Percentiles rank a stretch among this genome's conserved stretches.
Evolutionary conservation across 2,888 invertebrate species (phyloP).

Genomic region (Parasteatoda lunata): DNA sequence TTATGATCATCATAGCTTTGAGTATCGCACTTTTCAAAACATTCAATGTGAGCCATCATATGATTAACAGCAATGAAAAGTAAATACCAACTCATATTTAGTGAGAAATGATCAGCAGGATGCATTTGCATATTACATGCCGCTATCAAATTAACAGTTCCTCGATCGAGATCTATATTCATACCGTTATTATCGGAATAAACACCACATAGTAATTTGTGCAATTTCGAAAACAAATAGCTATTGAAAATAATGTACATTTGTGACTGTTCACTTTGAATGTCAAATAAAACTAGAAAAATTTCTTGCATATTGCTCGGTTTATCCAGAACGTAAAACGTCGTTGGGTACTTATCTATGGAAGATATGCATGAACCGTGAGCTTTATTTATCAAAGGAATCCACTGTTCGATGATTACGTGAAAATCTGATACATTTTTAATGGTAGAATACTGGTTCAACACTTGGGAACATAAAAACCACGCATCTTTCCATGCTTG

Average conservation of each 20-base stretch:
- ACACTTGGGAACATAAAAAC: conserved; percentile 27
- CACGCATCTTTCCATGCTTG: conserved; percentile 41
- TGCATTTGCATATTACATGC: conserved; percentile 4
- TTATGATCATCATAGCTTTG: conserved; percentile 26
- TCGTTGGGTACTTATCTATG: too few relatives aligned
- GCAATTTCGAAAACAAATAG: conserved; percentile 17
- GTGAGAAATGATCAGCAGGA: conserved; percentile 24
- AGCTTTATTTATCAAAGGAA: conserved; percentile 37
- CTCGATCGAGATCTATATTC: conserved; percentile 24
- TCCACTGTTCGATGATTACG: conserved; percentile 33
- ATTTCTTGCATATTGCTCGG: too few relatives aligned
- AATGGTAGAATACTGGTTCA: conserved; percentile 2
- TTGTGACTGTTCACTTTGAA: conserved; percentile 3
- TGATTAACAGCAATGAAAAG: conserved; percentile 26
- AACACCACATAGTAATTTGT: conserved; percentile 16
- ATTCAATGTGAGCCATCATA: conserved; percentile 29
- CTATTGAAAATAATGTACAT: conserved; percentile 36
- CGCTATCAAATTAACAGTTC: conserved; percentile 28
- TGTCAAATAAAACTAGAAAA: too few relatives aligned
- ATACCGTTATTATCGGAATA: conserved; percentile 24
- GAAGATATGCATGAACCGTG: too few relatives aligned
- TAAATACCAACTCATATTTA: conserved; percentile 24
- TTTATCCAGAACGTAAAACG: too few relatives aligned
- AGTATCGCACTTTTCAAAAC: conserved; percentile 29
- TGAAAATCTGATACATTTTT: conserved; percentile 14